Evolutionary conservation across 2,797 vertebrate species (phyloP).

Genomic region (Pristis pectinata): DNA sequence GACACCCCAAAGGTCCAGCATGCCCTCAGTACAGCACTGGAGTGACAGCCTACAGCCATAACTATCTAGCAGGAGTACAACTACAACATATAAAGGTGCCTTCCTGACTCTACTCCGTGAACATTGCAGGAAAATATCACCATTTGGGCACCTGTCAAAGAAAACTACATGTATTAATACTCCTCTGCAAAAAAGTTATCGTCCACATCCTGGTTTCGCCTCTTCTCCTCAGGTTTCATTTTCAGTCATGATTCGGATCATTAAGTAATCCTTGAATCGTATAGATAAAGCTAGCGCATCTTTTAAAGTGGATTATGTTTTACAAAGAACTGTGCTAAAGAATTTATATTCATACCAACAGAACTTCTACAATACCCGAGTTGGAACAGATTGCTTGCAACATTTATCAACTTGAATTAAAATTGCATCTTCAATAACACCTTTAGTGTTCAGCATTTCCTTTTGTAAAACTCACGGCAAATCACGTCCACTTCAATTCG

Average conservation of each 20-base stretch:
- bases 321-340: neutral
- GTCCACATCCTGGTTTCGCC: neutral
- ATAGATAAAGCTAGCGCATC: neutral
- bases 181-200: neutral
- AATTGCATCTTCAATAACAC: neutral
- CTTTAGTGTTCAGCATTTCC: neutral
- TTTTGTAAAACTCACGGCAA: neutral
- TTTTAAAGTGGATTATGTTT: neutral
- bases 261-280: slow-evolving; percentile 18
- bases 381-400: neutral
- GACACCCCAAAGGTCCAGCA: too few species aligned
- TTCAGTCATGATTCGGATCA: neutral
- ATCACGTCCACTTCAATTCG: neutral
- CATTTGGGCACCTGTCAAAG: slow-evolving; percentile 5
- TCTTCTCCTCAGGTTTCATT: neutral
- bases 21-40: too few species aligned
- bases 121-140: neutral
- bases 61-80: too few species aligned
- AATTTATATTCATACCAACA: neutral
- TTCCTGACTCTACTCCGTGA: too few species aligned
- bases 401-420: neutral
- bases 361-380: neutral
- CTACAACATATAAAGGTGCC: neutral
- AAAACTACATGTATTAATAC: slow-evolving; percentile 4
- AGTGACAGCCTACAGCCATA: too few species aligned